phyloP scores from a whole-genome alignment of 2,797 vertebrate genomes.

The Parauchenoglanis punctatus region DNA sequence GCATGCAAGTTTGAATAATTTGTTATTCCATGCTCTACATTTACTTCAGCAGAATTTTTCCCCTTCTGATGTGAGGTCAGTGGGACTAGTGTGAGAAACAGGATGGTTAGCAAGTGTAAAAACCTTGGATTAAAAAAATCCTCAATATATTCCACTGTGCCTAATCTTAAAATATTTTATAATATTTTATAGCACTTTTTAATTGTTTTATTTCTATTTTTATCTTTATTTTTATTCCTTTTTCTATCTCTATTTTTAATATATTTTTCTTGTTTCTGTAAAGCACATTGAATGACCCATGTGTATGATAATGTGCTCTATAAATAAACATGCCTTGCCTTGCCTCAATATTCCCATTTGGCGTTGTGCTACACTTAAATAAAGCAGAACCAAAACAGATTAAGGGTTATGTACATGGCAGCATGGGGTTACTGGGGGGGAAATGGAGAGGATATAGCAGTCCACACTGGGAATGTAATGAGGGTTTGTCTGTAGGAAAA shows the following conservation, averaged over 20 bases:
- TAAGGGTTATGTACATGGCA: not conserved
- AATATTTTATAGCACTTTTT: too few relatives aligned
- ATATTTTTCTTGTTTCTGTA: too few relatives aligned
- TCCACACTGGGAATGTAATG: not conserved
- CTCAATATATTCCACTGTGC: too few relatives aligned
- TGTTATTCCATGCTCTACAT: not conserved
- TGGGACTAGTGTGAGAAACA: not conserved
- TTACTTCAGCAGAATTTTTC: not conserved
- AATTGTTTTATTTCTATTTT: too few relatives aligned
- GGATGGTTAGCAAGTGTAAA: not conserved
- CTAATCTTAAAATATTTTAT: too few relatives aligned
- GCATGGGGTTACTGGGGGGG: not conserved
- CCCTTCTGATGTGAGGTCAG: not conserved
- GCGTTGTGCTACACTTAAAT: not conserved
- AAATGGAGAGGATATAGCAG: not conserved
- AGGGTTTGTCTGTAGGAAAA: not conserved
- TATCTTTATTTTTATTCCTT: too few relatives aligned
- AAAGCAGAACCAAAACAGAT: not conserved
- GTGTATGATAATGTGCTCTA: too few relatives aligned
- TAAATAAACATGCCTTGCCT: too few relatives aligned
- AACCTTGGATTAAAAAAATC: not conserved
- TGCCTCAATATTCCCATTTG: not conserved
- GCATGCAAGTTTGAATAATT: constrained; percentile 13
- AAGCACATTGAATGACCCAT: too few relatives aligned
- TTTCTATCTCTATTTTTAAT: too few relatives aligned